These are phyloP conservation scores for Patiria miniata DNA, from an alignment of 35 echinoderm and acorn worm genomes.

Conservation along the genomic window DNA sequence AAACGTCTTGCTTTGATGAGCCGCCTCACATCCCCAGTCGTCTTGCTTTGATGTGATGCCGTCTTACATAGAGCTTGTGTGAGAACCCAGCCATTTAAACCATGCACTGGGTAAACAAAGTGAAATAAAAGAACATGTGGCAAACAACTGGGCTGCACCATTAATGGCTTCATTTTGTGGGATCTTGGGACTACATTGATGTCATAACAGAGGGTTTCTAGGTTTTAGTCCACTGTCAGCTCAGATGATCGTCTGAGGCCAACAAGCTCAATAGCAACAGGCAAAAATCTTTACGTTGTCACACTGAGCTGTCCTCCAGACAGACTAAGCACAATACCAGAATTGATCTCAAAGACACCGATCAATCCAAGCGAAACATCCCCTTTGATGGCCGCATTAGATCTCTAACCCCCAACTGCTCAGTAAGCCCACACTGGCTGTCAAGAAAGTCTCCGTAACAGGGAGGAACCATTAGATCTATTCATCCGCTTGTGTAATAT, in stretches of 20 bases:
- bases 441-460: background rate
- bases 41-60: too few relatives aligned
- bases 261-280: background rate
- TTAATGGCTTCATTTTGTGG: too few relatives aligned
- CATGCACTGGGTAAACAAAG: background rate
- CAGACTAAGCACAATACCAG: background rate
- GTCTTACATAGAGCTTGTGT: too few relatives aligned
- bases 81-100: background rate
- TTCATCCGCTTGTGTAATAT: too few relatives aligned
- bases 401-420: background rate
- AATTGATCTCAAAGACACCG: slow-evolving; percentile 23
- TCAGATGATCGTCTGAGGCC: background rate
- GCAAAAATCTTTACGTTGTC: background rate
- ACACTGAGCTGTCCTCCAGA: slow-evolving; percentile 5
- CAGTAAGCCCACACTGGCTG: background rate
- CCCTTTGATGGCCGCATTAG: background rate
- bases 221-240: background rate
- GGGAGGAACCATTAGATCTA: background rate
- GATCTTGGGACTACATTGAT: too few relatives aligned
- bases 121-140: background rate
- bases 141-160: too few relatives aligned
- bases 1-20: too few relatives aligned
- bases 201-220: too few relatives aligned
- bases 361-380: slow-evolving; percentile 25
- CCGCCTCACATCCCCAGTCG: too few relatives aligned